Percentiles rank a stretch among this genome's conserved stretches.
Conservation (phyloP, 2,888 invertebrate species). For the Drosophila pegasa region DNA sequence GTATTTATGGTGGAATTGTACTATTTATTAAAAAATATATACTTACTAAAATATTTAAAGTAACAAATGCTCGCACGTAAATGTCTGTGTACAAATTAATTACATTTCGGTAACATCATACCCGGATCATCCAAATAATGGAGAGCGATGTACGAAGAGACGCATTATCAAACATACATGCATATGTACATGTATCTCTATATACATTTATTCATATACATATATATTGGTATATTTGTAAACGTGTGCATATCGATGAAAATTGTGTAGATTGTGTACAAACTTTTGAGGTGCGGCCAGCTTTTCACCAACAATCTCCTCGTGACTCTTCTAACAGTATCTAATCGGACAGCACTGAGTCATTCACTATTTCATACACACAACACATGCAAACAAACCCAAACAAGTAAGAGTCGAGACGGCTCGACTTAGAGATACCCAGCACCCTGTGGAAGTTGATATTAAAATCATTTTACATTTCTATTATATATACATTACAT, state of each 20-base stretch:
- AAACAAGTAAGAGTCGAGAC: no score
- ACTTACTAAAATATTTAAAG: slow-evolving; percentile 28
- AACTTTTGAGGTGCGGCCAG: slow-evolving; percentile 8
- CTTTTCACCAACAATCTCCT: background rate
- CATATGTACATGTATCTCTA: background rate
- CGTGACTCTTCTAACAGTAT: slow-evolving; percentile 47
- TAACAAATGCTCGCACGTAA: slow-evolving; percentile 35
- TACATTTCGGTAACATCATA: slow-evolving; percentile 20
- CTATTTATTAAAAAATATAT: no score
- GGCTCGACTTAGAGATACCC: no score
- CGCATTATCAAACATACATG: background rate
- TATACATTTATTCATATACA: background rate
- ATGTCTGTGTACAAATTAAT: slow-evolving; percentile 28
- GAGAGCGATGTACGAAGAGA: slow-evolving; percentile 11
- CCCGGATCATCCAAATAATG: slow-evolving; percentile 32
- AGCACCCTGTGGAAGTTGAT: no score
- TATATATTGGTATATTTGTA: background rate
- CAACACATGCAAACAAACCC: slow-evolving; percentile 1
- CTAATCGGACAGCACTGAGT: slow-evolving; percentile 72
- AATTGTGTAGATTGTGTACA: slow-evolving; percentile 32
- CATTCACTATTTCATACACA: slow-evolving; percentile 29
- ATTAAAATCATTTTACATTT: no score
- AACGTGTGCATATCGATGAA: slow-evolving; percentile 12
- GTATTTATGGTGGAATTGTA: no score
- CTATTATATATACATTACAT: no score